These are phyloP conservation scores for Neodon shergylaensis DNA, from an alignment of 2,113 vertebrate species.

Conservation along the genomic window DNA sequence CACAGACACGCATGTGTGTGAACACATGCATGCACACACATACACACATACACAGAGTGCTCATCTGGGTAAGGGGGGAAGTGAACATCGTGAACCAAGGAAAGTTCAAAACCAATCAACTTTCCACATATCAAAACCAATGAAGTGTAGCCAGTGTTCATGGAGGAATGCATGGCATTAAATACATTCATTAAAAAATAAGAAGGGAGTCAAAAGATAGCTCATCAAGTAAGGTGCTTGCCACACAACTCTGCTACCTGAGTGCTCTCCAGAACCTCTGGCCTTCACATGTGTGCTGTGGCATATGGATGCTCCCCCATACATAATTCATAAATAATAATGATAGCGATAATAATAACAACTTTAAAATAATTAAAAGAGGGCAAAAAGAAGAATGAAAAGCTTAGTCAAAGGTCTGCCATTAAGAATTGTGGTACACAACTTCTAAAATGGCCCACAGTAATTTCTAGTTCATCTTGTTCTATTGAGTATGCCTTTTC, in stretches of 20 bases:
- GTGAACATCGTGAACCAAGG: background rate
- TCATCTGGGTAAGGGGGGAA: background rate
- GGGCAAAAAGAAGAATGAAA: background rate
- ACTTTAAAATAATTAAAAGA: background rate
- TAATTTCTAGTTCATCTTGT: background rate
- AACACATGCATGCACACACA: background rate
- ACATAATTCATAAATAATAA: background rate
- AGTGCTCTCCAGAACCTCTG: background rate
- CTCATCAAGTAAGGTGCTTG: background rate
- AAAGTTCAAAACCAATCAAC: slow-evolving; percentile 35
- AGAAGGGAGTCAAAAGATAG: background rate
- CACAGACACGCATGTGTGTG: background rate
- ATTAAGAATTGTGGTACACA: background rate
- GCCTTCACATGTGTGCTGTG: background rate
- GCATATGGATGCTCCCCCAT: background rate
- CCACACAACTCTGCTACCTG: background rate
- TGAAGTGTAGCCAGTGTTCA: slow-evolving; percentile 13
- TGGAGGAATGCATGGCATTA: background rate
- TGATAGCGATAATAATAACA: too few relatives aligned
- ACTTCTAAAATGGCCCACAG: slow-evolving; percentile 30
- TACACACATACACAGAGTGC: background rate
- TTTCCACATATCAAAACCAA: background rate
- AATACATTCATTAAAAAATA: slow-evolving; percentile 11
- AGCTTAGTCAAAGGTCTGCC: background rate
- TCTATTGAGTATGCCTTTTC: background rate